Base-by-base conservation (phyloP, 1,140 invertebrate species). In the Leptoteleia sp. region DNA sequence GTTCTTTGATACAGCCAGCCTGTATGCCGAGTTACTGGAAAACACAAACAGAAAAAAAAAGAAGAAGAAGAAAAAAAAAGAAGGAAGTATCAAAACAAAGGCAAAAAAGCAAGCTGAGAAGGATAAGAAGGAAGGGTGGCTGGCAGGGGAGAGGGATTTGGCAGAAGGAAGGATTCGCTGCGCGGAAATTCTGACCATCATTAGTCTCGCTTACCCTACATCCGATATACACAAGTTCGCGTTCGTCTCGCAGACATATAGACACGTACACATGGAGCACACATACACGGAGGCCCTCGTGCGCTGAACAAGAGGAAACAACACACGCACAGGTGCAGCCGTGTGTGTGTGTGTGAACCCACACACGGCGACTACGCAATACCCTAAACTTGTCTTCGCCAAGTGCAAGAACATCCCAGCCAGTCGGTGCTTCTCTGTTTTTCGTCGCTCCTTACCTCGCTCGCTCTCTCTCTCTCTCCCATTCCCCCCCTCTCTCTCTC, bases 361-460 rank as follows among this genome's bases (percentile, higher is more conserved):
- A 57, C 40, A 43, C 55, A 77, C 68, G 37, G 50, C 50, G 40
- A 62, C 64, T 6, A 67, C 50, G 75, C 73, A 61, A 57, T 38
- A 80, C 79, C 62, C 65, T 55, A 79, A 76, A 79, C 82, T 80
- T 80, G 77, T 84, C 82, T 82, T 77, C 82, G 79, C 73, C 82
- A 84, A 86, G 83, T 82, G 83, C 81, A 87, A 86, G 86, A 87
- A 87, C 85, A 84, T 83, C 81, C 73, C 79, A 67, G 79, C 75
- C 82, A 78, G 79, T 83, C 54, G 27, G 27, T 47, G 42, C 27
- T 4, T 73, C 57, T 57, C 38, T 73, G 59, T 62, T 72, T 62
- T 62, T 54, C 45, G 38, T 35, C 22, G 43, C 27, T n/a, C n/a
- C n/a, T n/a, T 31, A 11, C 7, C 22, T 38, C 43, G n/a, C 68